phyloP scores from a whole-genome alignment of 2,113 vertebrate genomes.

The Meleagris gallopavo region DNA sequence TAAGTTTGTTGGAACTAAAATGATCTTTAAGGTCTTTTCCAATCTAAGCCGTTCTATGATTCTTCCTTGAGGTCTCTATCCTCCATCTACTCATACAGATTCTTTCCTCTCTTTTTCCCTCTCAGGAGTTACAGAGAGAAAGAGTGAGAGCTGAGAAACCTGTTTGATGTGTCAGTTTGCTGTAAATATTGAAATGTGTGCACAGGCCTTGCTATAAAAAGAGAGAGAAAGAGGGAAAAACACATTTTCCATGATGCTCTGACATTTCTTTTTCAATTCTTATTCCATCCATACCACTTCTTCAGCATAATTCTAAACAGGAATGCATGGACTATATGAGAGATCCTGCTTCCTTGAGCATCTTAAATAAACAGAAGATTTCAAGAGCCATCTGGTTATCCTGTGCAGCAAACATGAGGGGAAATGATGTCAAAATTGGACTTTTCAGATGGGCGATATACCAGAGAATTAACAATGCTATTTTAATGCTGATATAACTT shows the following conservation, averaged over 20 bases:
- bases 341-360: background rate
- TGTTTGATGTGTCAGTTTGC: slow-evolving; percentile 22
- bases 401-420: background rate
- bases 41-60: too few relatives aligned
- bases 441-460: background rate
- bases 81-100: background rate
- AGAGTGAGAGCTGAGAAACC: slow-evolving; percentile 6
- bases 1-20: too few relatives aligned
- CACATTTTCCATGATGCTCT: slow-evolving; percentile 33
- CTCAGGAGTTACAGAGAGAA: background rate
- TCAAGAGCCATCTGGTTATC: slow-evolving; percentile 52
- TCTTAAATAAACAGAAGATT: slow-evolving; percentile 54
- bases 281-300: slow-evolving; percentile 16
- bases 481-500: slow-evolving; percentile 18
- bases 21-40: too few relatives aligned
- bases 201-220: background rate
- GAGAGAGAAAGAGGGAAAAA: background rate
- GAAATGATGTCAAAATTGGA: slow-evolving; percentile 22
- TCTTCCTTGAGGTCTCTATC: background rate
- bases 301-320: background rate
- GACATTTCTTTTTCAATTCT: slow-evolving; percentile 52
- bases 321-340: background rate
- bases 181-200: slow-evolving; percentile 48
- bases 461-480: background rate
- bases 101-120: background rate